A percentile compares a stretch with the other conserved stretches of the same genome.
phyloP scores from a whole-genome alignment of 2,797 vertebrate genomes.

The Bufotes viridis region DNA sequence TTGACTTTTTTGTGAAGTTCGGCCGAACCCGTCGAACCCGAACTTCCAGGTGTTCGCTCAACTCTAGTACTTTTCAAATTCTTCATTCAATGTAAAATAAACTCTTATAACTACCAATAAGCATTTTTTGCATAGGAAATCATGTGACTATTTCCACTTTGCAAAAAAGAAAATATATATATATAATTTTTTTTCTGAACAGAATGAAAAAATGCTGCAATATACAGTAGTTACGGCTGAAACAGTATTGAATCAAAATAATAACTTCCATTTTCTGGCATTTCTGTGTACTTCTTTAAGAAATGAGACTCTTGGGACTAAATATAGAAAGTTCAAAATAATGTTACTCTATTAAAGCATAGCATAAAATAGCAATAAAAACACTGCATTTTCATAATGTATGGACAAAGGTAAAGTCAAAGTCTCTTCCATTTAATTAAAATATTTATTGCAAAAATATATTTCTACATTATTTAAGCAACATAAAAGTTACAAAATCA shows the following conservation, averaged over 20 bases:
- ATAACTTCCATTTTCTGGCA: slow-evolving; percentile 5
- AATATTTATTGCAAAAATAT: slow-evolving; percentile 53
- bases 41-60: too few relatives aligned
- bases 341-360: slow-evolving; percentile 47
- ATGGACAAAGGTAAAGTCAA: slow-evolving; percentile 33
- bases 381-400: slow-evolving; percentile 33
- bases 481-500: too few relatives aligned
- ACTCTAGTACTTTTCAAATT: too few relatives aligned
- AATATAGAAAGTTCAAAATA: slow-evolving; percentile 24
- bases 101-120: not conserved
- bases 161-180: not conserved
- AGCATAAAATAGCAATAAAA: slow-evolving; percentile 52
- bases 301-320: slow-evolving; percentile 47
- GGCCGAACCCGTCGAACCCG: too few relatives aligned
- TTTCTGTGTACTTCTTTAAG: slow-evolving; percentile 23
- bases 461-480: not conserved
- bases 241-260: slow-evolving; percentile 21
- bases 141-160: not conserved
- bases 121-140: too few relatives aligned
- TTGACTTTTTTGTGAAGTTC: too few relatives aligned
- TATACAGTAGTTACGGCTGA: slow-evolving; percentile 6
- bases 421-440: slow-evolving; percentile 48
- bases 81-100: not conserved
- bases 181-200: not conserved
- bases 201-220: slow-evolving; percentile 34